These are phyloP conservation scores for Nephrotoma flavescens DNA, from an alignment of 2,888 invertebrate species.

Conservation along the genomic window DNA sequence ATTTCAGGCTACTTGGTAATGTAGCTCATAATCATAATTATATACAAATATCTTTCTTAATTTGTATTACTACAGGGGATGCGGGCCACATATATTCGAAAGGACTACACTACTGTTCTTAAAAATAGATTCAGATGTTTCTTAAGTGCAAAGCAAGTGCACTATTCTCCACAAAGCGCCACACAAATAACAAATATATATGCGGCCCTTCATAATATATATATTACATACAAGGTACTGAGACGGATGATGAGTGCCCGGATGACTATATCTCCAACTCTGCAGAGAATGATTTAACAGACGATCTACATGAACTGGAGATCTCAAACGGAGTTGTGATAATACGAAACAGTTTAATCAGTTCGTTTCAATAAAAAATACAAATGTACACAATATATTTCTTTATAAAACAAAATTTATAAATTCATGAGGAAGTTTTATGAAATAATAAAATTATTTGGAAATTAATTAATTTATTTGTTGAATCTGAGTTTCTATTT, in stretches of 20 bases:
- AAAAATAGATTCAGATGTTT: not conserved
- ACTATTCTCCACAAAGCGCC: not conserved
- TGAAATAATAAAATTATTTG: too few species aligned
- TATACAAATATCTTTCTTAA: not conserved
- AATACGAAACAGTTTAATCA: too few species aligned
- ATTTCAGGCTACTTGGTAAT: not conserved
- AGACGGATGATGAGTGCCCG: too few species aligned
- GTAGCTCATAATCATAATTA: not conserved
- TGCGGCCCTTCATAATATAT: not conserved
- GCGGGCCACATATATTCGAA: not conserved
- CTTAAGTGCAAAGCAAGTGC: not conserved
- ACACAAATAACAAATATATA: not conserved
- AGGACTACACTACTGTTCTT: not conserved
- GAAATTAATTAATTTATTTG: not conserved
- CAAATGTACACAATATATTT: too few species aligned
- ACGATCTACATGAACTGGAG: too few species aligned
- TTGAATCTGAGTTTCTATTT: not conserved
- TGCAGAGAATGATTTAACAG: too few species aligned
- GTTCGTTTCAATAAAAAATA: not conserved
- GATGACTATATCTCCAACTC: too few species aligned
- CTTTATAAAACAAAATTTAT: too few species aligned
- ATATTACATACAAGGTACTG: not conserved
- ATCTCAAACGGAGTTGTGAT: not conserved
- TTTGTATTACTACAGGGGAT: not conserved
- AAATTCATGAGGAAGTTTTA: too few species aligned